Conservation (phyloP, 2,888 invertebrate species). For the Microdon myrmicae region DNA sequence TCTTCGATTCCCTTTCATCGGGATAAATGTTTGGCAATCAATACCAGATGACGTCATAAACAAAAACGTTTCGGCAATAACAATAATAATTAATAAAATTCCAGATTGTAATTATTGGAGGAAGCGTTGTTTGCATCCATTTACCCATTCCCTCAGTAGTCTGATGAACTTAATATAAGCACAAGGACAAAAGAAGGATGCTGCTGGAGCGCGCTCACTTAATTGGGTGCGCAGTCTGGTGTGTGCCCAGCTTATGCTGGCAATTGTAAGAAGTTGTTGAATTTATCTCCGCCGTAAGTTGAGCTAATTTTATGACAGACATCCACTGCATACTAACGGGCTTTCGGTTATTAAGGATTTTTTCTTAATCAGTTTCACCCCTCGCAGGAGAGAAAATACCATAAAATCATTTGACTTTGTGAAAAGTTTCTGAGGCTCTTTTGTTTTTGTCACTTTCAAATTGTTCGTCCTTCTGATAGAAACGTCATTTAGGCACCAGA, state of each 20-base stretch:
- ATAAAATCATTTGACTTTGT: slow-evolving; percentile 43
- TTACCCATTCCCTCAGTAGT: slow-evolving; percentile 16
- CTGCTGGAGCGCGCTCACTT: slow-evolving; percentile 16
- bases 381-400: slow-evolving; percentile 31
- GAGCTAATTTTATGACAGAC: slow-evolving; percentile 51
- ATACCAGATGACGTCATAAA: slow-evolving; percentile 50
- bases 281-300: slow-evolving; percentile 51
- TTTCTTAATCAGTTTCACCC: slow-evolving; percentile 29
- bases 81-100: slow-evolving; percentile 53
- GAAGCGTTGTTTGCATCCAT: slow-evolving; percentile 13
- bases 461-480: slow-evolving; percentile 12
- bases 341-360: slow-evolving; percentile 23
- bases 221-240: slow-evolving; percentile 41
- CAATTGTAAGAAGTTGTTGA: slow-evolving; percentile 47
- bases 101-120: slow-evolving; percentile 50
- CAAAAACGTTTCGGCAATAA: slow-evolving; percentile 38
- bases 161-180: not conserved
- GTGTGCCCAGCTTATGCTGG: slow-evolving; percentile 24
- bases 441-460: slow-evolving; percentile 16
- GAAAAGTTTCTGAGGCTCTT: slow-evolving; percentile 27
- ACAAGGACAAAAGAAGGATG: slow-evolving; percentile 13
- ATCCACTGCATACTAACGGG: slow-evolving; percentile 49
- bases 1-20: not conserved
- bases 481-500: slow-evolving; percentile 30
- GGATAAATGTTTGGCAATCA: slow-evolving; percentile 16